A percentile compares a stretch with the other conserved stretches of the same genome.
These are phyloP conservation scores for Micrastur ruficollis DNA, from an alignment of 2,797 vertebrate species.

Conservation along the genomic window DNA sequence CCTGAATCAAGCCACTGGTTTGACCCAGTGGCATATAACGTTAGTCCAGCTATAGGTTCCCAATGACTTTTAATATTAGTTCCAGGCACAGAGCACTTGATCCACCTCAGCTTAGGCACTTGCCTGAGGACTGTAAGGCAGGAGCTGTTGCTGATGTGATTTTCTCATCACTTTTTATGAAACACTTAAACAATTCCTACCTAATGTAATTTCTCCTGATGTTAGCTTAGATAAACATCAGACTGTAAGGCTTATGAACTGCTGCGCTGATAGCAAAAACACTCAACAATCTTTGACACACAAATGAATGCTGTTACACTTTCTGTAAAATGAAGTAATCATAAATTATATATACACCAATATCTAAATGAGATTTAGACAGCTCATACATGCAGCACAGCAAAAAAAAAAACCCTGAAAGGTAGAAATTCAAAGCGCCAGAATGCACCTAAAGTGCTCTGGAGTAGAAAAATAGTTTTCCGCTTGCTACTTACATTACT, in stretches of 20 bases:
- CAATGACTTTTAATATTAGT: background rate
- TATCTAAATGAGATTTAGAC: background rate
- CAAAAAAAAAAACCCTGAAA: background rate
- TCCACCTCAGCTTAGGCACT: background rate
- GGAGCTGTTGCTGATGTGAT: background rate
- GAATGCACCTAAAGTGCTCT: background rate
- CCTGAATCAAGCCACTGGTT: background rate
- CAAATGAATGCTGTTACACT: background rate
- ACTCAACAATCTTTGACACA: background rate
- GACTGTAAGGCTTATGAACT: background rate
- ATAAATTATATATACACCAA: background rate
- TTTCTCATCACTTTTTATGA: background rate
- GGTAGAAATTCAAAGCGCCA: background rate
- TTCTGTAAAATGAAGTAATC: background rate
- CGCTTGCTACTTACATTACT: background rate
- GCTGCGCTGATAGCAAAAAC: background rate
- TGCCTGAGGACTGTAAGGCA: background rate
- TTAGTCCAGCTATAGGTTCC: background rate
- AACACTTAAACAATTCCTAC: background rate
- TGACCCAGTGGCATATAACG: background rate
- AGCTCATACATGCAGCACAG: background rate
- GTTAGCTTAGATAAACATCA: background rate
- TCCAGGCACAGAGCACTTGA: background rate
- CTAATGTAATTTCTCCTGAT: background rate
- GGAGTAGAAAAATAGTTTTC: background rate